Conservation (phyloP, 2,113 vertebrate genomes). For the Heterocephalus glaber region DNA sequence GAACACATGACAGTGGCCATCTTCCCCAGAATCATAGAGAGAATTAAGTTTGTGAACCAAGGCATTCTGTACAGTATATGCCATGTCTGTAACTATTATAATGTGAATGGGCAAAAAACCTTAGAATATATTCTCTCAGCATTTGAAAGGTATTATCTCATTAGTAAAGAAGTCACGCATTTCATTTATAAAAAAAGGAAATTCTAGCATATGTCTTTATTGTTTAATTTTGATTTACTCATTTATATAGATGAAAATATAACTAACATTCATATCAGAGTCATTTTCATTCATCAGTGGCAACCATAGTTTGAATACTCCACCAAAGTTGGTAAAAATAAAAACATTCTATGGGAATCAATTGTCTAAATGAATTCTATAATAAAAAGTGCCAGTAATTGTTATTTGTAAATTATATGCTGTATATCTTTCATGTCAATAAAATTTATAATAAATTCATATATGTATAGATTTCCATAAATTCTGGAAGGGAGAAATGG, state of each 20-base stretch:
- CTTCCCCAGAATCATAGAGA: background rate
- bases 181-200: background rate
- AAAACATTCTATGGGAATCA: background rate
- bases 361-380: background rate
- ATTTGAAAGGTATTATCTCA: background rate
- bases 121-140: background rate
- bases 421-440: background rate
- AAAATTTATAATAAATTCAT: background rate
- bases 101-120: background rate
- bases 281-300: background rate
- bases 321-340: background rate
- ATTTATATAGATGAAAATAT: background rate
- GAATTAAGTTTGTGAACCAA: background rate
- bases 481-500: background rate
- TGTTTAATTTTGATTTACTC: background rate
- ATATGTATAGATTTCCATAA: background rate
- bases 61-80: background rate
- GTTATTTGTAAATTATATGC: background rate
- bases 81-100: background rate
- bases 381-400: background rate
- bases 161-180: background rate
- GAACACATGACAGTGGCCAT: background rate
- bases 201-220: background rate
- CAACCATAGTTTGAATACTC: background rate
- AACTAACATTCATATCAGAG: background rate